Base-by-base conservation (phyloP, 30 jellyfish, hydroid and myxozoan species). In the Rhopilema esculentum region DNA sequence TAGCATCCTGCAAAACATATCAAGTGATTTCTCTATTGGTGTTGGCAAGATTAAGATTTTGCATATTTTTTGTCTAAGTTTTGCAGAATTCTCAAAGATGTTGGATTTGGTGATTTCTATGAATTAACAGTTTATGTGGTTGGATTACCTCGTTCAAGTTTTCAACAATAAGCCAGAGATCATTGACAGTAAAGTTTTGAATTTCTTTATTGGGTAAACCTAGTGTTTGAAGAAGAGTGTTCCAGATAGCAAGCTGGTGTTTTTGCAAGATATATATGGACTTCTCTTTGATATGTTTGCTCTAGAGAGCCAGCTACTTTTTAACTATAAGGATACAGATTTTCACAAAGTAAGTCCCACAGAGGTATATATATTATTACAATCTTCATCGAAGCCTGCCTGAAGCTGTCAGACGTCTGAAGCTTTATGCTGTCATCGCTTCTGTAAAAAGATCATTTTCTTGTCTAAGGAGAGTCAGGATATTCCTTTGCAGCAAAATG, bases 381-480 rank as follows among this genome's bases (percentile, higher is more conserved):
- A 18, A 81, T 22, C 51, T 64, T n/a, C 74, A 81, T 12, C 1
- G 73, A 20, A 1, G 28, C 40, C 65, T 81, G 28, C 53, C 91
- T 0, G 91, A 81, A 27, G 53, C 32, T 2, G 40, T 81, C 57
- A 65, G 65, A 48, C 66, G 64, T 6, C 49, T 81, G 1, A 64
- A 81, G 29, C 75, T 81, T 75, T 63, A 81, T 68, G 73, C 23
- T 8, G 26, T 69, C n/a, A 68, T 68, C 1, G 70, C 91, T 1
- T 81, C 91, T 9, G 83, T 30, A 16, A 86, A 64, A 30, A 65
- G 91, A 33, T 64, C 91, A 19, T 81, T 81, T 22, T 81, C 91
- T 1, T 81, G 84, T 31, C 63, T 81, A 23, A 27, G 50, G 4
- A 64, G 91, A 65, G 84, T 64, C 1, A 63, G 65, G 49, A 81